Base-by-base conservation (phyloP, 92 coral and sea anemone species). In the Zoanthus gigantus region DNA sequence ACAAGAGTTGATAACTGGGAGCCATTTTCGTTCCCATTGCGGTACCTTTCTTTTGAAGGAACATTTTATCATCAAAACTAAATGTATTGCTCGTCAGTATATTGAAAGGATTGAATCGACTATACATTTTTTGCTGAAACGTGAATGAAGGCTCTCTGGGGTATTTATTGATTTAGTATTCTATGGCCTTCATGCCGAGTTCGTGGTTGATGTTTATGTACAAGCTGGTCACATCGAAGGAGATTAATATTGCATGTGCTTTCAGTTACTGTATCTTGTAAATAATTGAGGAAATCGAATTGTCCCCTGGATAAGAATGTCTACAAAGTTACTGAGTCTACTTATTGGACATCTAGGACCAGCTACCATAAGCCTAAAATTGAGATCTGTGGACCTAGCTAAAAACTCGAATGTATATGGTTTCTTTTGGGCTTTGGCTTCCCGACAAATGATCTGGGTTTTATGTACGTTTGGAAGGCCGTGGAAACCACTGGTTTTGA, bases 401-500 rank as follows among this genome's bases (percentile, higher is more conserved):
- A 11, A 16, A 5, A 87, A 76, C 74, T 28, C 78, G 3, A 7
- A 50, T 63, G 76, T 68, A 6, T 87, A 78, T 78, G 77, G 85
- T 65, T 87, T 67, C 79, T 87, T 87, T 69, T 78, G 78, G 77
- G 52, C 71, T 79, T 87, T 61, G 0, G 80, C 90, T 67, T 78
- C 90, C 44, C 78, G 77, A 15, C 78, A 78, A 71, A 87, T 87
- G 52, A 78, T 66, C 85, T 77, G 78, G 79, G 71, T 79, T 82
- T 88, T 88, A 72, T 88, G 87, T 71, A 80, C 79, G 30, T 88
- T 88, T 50, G 87, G 87, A 72, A 79, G 90, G 81, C 90, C 87
- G 50, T 88, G 48, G 87, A 88, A 79, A 79, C 82, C 75, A 88
- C 86, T 79, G 79, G 91, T 68, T 88, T 71, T 79, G 31, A 71